Base-by-base conservation (phyloP, 2,113 vertebrate genomes). In the Microcebus murinus region DNA sequence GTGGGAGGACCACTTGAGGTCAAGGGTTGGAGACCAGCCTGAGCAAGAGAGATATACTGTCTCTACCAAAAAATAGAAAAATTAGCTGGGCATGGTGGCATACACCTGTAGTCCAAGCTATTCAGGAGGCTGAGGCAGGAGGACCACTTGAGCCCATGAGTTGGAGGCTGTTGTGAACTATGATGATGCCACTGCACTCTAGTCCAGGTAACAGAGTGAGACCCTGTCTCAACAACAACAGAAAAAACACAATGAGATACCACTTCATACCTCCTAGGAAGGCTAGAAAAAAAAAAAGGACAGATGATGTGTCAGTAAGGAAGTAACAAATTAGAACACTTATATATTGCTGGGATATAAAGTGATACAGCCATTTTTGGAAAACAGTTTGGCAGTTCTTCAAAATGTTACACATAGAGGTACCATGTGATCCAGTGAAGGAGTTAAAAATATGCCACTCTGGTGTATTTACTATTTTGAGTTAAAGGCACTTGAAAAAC, bases 331-430 rank as follows among this genome's bases (percentile, higher is more conserved):
- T 2, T 85, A 29, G 71, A 95, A 89, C 63, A 20, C 25, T 89
- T 55, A 67, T 39, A 73, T 39, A 57, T 48, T 80, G 29, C 34
- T 50, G 65, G 77, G 55, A 85, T 67, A n/a, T 59, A 85, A 96
- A 88, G 87, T 84, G 88, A 14, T 12, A 0, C 4, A 7, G 27
- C 18, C 12, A 25, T 84, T 95, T 95, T 71, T 68, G 45, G 76
- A 85, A 96, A 87, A 31, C 23, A 29, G 55, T 85, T 85, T 92
- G 76, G 55, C 63, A 85, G 15, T 65, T 96, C 61, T 83, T 96
- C 25, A 83, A 94, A 92, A 87, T 74, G n/a, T 82, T 88, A 95
- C 83, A 67, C 36, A 92, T 48, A 91, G 61, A 81, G 87, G 21
- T 63, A 85, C 36, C n/a, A 29, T 68, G 57, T 70, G 63, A 93